Evolutionary conservation across 2,888 invertebrate genomes (phyloP).

Genomic region (Aleiodes testaceus): DNA sequence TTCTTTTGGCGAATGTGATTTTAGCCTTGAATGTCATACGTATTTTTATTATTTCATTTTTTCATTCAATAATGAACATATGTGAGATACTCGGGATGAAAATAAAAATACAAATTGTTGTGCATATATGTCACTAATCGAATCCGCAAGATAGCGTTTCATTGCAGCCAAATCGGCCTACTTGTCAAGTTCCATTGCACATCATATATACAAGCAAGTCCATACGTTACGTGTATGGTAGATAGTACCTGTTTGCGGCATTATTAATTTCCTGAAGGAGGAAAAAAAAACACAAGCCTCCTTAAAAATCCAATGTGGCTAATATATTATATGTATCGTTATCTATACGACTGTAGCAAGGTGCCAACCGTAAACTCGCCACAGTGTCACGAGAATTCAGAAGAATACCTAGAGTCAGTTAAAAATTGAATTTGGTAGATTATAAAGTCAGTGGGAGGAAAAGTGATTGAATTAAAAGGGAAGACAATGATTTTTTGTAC

Average conservation of each 20-base stretch:
- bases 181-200: too few relatives aligned
- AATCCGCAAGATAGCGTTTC: constrained; percentile 18
- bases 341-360: constrained; percentile 39
- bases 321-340: constrained; percentile 12
- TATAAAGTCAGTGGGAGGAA: too few relatives aligned
- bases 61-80: too few relatives aligned
- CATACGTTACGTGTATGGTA: constrained; percentile 31
- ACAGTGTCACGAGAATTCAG: constrained; percentile 11
- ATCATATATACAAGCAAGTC: background rate
- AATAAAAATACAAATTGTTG: constrained; percentile 10
- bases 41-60: too few relatives aligned
- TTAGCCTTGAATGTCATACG: too few relatives aligned
- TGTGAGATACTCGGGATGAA: too few relatives aligned
- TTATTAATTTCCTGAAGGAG: background rate
- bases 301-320: constrained; percentile 51
- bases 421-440: background rate
- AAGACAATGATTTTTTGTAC: too few relatives aligned
- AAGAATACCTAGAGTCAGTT: background rate
- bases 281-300: background rate
- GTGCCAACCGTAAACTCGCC: constrained; percentile 45
- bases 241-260: constrained; percentile 41
- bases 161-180: background rate
- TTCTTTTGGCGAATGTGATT: too few relatives aligned
- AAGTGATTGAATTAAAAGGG: too few relatives aligned
- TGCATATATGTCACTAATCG: background rate